Base-by-base conservation (phyloP, 2,797 vertebrate genomes). In the Chaetophractus vellerosus region DNA sequence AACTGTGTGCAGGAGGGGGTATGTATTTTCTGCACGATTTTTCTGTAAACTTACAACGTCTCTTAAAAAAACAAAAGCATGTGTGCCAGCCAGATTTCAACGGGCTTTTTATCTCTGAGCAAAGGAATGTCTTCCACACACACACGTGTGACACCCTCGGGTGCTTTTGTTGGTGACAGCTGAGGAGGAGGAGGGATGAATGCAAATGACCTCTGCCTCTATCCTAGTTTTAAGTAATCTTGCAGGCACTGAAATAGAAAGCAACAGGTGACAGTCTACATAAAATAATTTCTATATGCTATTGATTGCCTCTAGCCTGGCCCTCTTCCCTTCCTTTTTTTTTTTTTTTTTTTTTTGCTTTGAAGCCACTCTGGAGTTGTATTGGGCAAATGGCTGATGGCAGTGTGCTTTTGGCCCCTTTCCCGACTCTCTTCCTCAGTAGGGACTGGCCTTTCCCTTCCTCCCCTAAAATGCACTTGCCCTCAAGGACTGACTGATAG, bases 271-370 rank as follows among this genome's bases (percentile, higher is more conserved):
- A 57, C 23, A 66, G 78, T 90, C 50, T 87, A 33, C 31, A 48
- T 87, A 81, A 93, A 71, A 52, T 72, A 36, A 66, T 93, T 90
- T 36, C 71, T n/a, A 1, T 12, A 64, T 68, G 79, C 68, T 26
- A 28, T 45, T 31, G 28, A 68, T 85, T 45, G 33, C 52, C 45
- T 93, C 45, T 57, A 72, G 36, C 38, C n/a, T 68, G 15, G 1
- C 9, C 38, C 33, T 6, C 9, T n/a, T 18, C 4, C 18, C 24
- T 9, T 23, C 26, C 26, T 61, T 28, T 45, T 63, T 36, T 38
- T 71, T 71, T 28, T 26, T 28, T 91, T 48, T 90, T n/a, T 15
- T 50, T 80, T 38, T 78, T 16, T 18, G 21, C 79, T 94, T 80
- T 26, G 55, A 68, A 63, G 74, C n/a, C 12, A 24, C 38, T 75